Evolutionary conservation across 1,140 invertebrate species (phyloP).

Genomic region (Solenopsis fugax): DNA sequence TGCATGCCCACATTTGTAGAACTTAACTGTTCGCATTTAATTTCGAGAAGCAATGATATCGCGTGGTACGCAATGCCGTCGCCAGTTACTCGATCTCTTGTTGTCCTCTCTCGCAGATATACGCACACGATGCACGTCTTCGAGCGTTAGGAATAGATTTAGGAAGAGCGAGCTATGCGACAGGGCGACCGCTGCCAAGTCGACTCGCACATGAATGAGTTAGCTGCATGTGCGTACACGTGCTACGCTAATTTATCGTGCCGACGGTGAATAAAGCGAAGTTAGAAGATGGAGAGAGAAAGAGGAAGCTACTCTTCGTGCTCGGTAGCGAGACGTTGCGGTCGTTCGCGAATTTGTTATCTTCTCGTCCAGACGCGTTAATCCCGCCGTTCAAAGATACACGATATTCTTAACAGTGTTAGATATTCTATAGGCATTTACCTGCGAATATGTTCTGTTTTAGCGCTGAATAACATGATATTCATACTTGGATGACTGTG

Average conservation of each 20-base stretch:
- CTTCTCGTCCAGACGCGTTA: background rate
- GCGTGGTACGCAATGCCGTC: constrained; percentile 36
- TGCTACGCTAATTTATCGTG: constrained; percentile 83
- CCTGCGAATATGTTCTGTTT: no score
- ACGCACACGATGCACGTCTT: constrained; percentile 43
- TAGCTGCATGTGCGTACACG: constrained; percentile 81
- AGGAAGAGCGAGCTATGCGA: constrained; percentile 83
- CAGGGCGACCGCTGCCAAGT: constrained; percentile 77
- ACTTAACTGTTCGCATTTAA: background rate
- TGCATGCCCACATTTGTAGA: background rate
- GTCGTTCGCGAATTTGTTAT: constrained; percentile 25
- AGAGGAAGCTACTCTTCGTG: background rate
- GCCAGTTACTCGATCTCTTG: constrained; percentile 38
- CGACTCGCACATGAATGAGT: constrained; percentile 84
- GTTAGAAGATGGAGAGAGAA: constrained; percentile 1
- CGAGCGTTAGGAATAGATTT: constrained; percentile 81
- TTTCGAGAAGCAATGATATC: background rate
- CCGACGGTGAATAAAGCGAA: constrained; percentile 53
- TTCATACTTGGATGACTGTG: background rate
- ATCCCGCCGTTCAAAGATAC: background rate
- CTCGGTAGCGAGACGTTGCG: constrained; percentile 58
- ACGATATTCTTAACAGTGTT: background rate
- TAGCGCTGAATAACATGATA: background rate
- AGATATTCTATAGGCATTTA: background rate
- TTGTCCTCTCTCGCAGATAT: constrained; percentile 41